phyloP scores from a whole-genome alignment of 1,140 invertebrate genomes.

The Nomia melanderi region DNA sequence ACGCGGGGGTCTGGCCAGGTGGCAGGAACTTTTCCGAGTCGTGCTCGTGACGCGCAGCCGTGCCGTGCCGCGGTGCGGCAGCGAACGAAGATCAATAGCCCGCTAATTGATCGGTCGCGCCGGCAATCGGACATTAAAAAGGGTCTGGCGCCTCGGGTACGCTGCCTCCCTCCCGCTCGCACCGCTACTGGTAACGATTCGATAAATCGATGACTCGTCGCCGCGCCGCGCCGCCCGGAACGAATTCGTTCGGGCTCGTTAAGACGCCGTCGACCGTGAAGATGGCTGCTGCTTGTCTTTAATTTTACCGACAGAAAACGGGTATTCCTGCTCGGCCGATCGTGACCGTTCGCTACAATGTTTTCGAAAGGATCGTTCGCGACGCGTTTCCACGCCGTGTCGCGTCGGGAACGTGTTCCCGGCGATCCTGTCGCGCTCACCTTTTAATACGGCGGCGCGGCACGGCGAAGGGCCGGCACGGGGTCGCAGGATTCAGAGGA shows the following conservation, averaged over 20 bases:
- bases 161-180: slow-evolving; percentile 13
- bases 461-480: background rate
- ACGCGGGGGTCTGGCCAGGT: slow-evolving; percentile 75
- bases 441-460: background rate
- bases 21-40: slow-evolving; percentile 66
- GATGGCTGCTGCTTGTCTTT: slow-evolving; percentile 22
- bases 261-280: slow-evolving; percentile 36
- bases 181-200: slow-evolving; percentile 26
- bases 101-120: slow-evolving; percentile 65
- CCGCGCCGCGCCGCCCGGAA: too few species aligned
- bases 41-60: slow-evolving; percentile 34
- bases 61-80: slow-evolving; percentile 40
- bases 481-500: slow-evolving; percentile 30
- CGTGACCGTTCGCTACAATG: background rate
- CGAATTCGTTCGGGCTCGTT: slow-evolving; percentile 51
- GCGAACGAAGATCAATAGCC: slow-evolving; percentile 62
- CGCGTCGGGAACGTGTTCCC: background rate
- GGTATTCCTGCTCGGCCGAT: background rate
- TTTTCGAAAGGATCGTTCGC: background rate
- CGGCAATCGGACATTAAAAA: slow-evolving; percentile 45
- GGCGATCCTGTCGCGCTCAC: background rate
- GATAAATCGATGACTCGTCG: slow-evolving; percentile 34
- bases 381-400: background rate
- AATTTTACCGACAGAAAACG: slow-evolving; percentile 9
- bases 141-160: slow-evolving; percentile 26